A percentile compares a stretch with the other conserved stretches of the same genome.
Evolutionary conservation across 1,140 invertebrate genomes (phyloP).

Genomic region (Copidosoma floridanum): DNA sequence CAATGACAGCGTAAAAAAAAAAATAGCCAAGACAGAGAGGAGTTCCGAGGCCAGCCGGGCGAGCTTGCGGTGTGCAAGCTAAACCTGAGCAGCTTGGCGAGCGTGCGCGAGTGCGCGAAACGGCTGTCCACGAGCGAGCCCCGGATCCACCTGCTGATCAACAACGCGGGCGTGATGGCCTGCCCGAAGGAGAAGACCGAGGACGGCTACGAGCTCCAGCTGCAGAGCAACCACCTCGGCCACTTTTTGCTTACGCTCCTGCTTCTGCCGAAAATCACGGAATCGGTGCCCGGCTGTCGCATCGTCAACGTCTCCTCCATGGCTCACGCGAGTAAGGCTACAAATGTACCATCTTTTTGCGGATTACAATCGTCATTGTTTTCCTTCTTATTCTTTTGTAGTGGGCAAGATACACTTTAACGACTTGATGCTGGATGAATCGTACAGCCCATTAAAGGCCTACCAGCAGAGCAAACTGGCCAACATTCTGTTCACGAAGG

Average conservation of each 20-base stretch:
- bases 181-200: slow-evolving; percentile 65
- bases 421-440: slow-evolving; percentile 67
- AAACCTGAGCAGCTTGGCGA: slow-evolving; percentile 71
- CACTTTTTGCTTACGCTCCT: slow-evolving; percentile 84
- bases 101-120: slow-evolving; percentile 69
- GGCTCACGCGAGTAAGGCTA: slow-evolving; percentile 58
- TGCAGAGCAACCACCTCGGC: slow-evolving; percentile 77
- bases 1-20: too few species aligned
- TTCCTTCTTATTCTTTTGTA: slow-evolving; percentile 30
- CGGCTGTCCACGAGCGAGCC: slow-evolving; percentile 61
- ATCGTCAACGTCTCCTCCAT: slow-evolving; percentile 71
- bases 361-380: too few species aligned
- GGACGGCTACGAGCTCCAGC: slow-evolving; percentile 79
- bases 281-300: slow-evolving; percentile 60
- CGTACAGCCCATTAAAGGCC: slow-evolving; percentile 60
- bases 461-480: slow-evolving; percentile 76
- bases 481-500: slow-evolving; percentile 70
- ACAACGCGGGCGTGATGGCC: slow-evolving; percentile 80
- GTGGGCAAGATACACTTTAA: slow-evolving; percentile 67
- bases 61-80: slow-evolving; percentile 62
- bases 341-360: too few species aligned
- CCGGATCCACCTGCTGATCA: slow-evolving; percentile 72
- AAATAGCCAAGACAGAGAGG: slow-evolving; percentile 37
- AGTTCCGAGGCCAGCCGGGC: slow-evolving; percentile 55
- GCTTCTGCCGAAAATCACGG: slow-evolving; percentile 63